These are phyloP conservation scores for Ganaspis brasiliensis DNA, from an alignment of 2,888 invertebrate genomes.

Conservation along the genomic window DNA sequence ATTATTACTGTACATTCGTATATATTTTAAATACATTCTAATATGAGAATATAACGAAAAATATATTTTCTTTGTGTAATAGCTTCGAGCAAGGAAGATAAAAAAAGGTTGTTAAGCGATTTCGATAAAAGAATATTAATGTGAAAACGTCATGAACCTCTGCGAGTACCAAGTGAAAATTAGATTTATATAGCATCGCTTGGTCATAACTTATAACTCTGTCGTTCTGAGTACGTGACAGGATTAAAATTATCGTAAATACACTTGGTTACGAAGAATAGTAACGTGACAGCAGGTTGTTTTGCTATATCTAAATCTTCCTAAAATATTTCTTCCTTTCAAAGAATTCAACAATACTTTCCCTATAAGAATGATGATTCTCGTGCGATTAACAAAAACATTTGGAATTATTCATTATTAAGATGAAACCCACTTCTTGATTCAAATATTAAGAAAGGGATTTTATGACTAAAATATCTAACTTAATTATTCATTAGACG, in stretches of 20 bases:
- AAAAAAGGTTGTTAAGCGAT: background rate
- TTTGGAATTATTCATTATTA: too few relatives aligned
- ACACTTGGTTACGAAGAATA: conserved; percentile 12
- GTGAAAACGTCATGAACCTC: background rate
- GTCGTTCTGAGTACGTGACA: conserved; percentile 32
- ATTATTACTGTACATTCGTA: too few relatives aligned
- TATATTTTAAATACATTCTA: too few relatives aligned
- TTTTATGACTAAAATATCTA: too few relatives aligned
- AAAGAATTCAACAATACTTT: too few relatives aligned
- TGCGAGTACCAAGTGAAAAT: conserved; percentile 22
- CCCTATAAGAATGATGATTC: too few relatives aligned
- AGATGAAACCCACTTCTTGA: too few relatives aligned
- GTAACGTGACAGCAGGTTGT: conserved; percentile 14
- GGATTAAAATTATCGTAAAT: conserved; percentile 13
- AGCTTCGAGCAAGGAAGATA: too few relatives aligned
- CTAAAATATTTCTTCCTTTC: background rate
- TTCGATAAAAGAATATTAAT: background rate
- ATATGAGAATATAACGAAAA: background rate
- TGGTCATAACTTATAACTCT: conserved; percentile 34
- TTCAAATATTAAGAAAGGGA: background rate
- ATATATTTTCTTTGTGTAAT: background rate
- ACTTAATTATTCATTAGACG: background rate
- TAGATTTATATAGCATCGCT: conserved; percentile 25
- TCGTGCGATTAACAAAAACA: too few relatives aligned
- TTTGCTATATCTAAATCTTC: background rate